Base-by-base conservation (phyloP, 2,888 invertebrate species). In the Acrobasis consociella region DNA sequence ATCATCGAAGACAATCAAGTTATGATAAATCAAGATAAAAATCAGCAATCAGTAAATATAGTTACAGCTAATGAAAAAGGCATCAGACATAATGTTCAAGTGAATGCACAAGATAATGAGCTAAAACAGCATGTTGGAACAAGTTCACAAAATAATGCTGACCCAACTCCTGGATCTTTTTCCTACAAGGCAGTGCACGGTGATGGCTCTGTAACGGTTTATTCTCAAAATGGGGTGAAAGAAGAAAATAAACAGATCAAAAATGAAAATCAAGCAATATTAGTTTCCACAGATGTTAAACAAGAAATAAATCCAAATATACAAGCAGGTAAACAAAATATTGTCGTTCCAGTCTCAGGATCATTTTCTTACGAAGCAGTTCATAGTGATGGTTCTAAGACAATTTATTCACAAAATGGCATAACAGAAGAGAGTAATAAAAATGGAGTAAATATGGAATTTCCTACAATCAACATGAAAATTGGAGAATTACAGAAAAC, bases 281-380 rank as follows among this genome's bases (percentile, higher is more conserved):
- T n/a, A 13, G 10, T 3, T 46, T 11, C 46, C n/a, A n/a, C n/a
- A n/a, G n/a, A n/a, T 46, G 46, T 46, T 46, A 46, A 46, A 13
- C 11, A 52, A 31, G 31, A n/a, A 31, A 13, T 11, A 7, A 13
- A 13, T 31, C 2, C 13, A n/a, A 52, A 31, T 31, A 38, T 10
- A 39, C 55, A 55, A 16, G 22, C 17, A 13, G 46, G 9, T 46
- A 7, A 0, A 42, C 5, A 42, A 22, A 56, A 11, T 56, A 38
- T n/a, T 53, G 15, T 9, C 9, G 13, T 16, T 15, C 42, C 50
- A 2, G n/a, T 17, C 5, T 37, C 53, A 7, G 11, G 37, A 5
- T 59, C 37, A 37, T 59, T 49, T 59, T 37, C 49, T 11, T 59
- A 59, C 58, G 49, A 59, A 59, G 16, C 42, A 9, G 17, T 56